Conservation (phyloP, 2,113 vertebrate species). For the Thinocorus orbignyianus region DNA sequence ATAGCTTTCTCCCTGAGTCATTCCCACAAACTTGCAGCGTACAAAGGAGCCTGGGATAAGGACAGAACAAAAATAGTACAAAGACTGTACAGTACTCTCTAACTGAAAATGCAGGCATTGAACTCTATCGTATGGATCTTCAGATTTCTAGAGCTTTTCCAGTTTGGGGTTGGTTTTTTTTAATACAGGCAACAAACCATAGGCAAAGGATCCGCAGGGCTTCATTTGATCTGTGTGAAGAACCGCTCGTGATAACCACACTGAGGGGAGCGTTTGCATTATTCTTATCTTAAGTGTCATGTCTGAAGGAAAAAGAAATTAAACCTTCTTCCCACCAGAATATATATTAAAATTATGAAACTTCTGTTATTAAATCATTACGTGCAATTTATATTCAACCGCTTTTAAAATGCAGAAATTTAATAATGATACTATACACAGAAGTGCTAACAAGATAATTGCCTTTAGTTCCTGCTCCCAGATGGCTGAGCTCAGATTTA, state of each 20-base stretch:
- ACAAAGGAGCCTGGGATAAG: conserved; percentile 61
- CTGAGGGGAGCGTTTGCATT: neutral
- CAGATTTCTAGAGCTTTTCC: neutral
- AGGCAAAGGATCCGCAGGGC: neutral
- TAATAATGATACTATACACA: neutral
- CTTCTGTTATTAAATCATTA: neutral
- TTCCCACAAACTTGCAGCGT: conserved; percentile 54
- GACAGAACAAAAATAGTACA: conserved; percentile 63
- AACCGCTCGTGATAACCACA: neutral
- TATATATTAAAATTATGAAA: neutral
- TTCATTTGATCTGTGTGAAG: neutral
- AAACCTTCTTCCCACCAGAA: neutral
- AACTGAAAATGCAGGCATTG: conserved; percentile 24
- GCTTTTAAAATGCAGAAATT: neutral
- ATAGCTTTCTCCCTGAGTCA: conserved; percentile 70
- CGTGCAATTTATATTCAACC: neutral
- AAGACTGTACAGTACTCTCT: conserved; percentile 55
- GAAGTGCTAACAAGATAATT: neutral
- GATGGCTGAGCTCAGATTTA: neutral
- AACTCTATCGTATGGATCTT: neutral
- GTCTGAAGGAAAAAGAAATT: neutral
- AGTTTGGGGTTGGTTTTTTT: neutral
- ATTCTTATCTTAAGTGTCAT: neutral
- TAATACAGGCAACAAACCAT: neutral
- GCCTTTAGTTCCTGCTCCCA: neutral